Percentiles rank a stretch among this genome's conserved stretches.
phyloP scores from a whole-genome alignment of 2,113 vertebrate genomes.

The Corythornis cristatus region DNA sequence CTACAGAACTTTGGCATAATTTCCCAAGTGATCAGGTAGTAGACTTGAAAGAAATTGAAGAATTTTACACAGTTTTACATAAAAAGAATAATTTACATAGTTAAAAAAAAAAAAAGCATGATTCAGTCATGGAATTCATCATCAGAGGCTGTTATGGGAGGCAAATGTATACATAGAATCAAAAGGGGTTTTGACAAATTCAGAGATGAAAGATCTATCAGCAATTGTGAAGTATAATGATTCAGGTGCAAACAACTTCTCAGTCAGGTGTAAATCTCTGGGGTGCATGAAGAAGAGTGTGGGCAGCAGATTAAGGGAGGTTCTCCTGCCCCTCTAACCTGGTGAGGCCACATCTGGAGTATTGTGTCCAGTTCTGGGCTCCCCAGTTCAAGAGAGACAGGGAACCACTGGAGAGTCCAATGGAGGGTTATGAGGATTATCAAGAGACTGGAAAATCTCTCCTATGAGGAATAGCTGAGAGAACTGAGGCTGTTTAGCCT shows the following conservation, averaged over 20 bases:
- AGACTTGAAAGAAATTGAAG: background rate
- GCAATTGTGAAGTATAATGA: background rate
- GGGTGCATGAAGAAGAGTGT: too few species aligned
- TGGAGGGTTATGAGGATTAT: too few species aligned
- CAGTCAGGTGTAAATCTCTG: background rate
- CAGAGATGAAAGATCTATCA: background rate
- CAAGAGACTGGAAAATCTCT: too few species aligned
- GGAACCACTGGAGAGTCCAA: too few species aligned
- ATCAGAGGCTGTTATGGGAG: background rate
- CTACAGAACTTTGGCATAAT: background rate
- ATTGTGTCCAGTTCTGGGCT: too few species aligned
- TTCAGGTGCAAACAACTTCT: background rate
- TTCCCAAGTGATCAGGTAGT: background rate
- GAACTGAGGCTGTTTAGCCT: too few species aligned
- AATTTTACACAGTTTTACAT: background rate
- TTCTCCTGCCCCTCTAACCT: too few species aligned
- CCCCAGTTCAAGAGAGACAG: too few species aligned
- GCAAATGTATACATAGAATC: background rate
- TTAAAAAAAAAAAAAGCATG: background rate
- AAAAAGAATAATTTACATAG: background rate
- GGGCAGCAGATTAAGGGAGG: too few species aligned
- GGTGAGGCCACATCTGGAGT: too few species aligned
- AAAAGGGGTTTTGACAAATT: background rate
- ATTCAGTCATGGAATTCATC: background rate
- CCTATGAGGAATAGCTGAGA: too few species aligned